Evolutionary conservation across 2,797 vertebrate genomes (phyloP).

Genomic region (Sarcoramphus papa): DNA sequence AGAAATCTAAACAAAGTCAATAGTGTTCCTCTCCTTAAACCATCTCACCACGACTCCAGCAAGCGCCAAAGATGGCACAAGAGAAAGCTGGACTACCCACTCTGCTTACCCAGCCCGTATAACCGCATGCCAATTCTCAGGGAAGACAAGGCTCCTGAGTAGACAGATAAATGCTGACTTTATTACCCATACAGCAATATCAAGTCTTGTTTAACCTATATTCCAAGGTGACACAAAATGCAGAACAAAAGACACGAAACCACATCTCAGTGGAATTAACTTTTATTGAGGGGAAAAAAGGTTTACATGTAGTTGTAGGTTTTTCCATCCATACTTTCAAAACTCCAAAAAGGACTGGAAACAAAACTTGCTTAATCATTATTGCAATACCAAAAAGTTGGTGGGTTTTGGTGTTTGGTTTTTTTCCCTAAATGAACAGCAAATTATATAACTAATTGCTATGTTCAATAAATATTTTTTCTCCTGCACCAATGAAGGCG

Average conservation of each 20-base stretch:
- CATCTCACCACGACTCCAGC: not conserved
- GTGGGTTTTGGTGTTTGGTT: not conserved
- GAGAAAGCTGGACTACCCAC: not conserved
- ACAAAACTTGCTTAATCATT: constrained; percentile 53
- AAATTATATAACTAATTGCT: constrained; percentile 72
- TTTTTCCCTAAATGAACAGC: constrained; percentile 41
- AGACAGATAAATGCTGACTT: not conserved
- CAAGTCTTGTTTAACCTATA: not conserved
- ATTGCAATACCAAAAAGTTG: constrained; percentile 47
- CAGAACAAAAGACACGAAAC: not conserved
- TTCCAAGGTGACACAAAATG: not conserved
- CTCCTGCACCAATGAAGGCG: constrained; percentile 58
- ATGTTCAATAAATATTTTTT: constrained; percentile 67
- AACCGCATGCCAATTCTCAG: accelerated
- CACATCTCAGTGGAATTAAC: constrained; percentile 53
- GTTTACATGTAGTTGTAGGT: constrained; percentile 15
- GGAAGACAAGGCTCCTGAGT: not conserved
- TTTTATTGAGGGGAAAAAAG: constrained; percentile 69
- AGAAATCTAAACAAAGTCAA: not conserved
- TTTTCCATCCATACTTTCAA: constrained; percentile 36
- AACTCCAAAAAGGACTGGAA: constrained; percentile 48
- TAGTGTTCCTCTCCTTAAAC: not conserved
- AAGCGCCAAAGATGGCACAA: not conserved
- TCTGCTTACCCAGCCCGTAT: not conserved
- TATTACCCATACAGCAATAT: not conserved